Conservation (phyloP, 2,888 invertebrate species). For the Catocala nupta region DNA sequence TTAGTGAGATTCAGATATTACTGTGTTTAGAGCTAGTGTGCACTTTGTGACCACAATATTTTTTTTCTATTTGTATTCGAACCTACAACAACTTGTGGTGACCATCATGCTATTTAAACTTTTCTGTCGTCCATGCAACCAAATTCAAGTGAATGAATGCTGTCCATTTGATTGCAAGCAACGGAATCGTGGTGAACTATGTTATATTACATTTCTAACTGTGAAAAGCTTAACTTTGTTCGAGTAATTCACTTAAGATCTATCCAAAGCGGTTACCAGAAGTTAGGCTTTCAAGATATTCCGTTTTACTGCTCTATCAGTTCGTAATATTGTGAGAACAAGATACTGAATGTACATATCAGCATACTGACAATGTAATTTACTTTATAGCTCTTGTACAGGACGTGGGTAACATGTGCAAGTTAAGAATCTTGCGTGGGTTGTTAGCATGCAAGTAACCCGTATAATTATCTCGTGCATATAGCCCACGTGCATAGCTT, state of each 20-base stretch:
- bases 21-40: too few relatives aligned
- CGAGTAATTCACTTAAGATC: constrained; percentile 42
- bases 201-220: constrained; percentile 31
- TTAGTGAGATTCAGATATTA: too few relatives aligned
- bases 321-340: neutral
- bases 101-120: neutral
- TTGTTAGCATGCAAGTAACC: too few relatives aligned
- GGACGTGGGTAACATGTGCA: too few relatives aligned
- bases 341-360: constrained; percentile 5
- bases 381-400: too few relatives aligned
- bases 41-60: too few relatives aligned
- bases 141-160: neutral
- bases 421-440: too few relatives aligned
- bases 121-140: neutral
- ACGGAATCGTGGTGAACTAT: constrained; percentile 9
- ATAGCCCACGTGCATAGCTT: too few relatives aligned
- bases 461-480: too few relatives aligned
- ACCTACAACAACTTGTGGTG: neutral
- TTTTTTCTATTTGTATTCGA: too few relatives aligned
- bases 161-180: neutral
- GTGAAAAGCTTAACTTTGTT: constrained; percentile 43
- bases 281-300: constrained; percentile 37
- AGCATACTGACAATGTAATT: neutral
- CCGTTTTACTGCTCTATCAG: constrained; percentile 24
- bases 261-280: constrained; percentile 25